phyloP scores from a whole-genome alignment of 1,140 invertebrate species.

The Aphelinus atriplicis region DNA sequence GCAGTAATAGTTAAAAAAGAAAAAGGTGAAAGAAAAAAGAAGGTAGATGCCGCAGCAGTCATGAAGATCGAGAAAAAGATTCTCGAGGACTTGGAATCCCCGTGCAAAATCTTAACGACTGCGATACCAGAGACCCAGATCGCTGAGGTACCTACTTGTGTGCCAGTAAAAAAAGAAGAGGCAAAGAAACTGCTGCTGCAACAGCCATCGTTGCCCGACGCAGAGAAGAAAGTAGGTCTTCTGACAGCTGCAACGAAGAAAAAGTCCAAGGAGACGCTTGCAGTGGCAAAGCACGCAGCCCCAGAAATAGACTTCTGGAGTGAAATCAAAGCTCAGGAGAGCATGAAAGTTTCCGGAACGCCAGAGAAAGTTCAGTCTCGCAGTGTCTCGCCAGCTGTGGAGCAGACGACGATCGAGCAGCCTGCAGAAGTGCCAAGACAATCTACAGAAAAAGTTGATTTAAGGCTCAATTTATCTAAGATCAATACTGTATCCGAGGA shows the following conservation, averaged over 20 bases:
- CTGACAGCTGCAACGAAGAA: not conserved
- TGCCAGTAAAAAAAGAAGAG: not conserved
- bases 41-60: constrained; percentile 25
- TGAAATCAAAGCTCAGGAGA: constrained; percentile 56
- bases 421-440: not conserved
- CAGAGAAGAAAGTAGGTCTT: constrained; percentile 19
- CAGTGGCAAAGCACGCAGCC: not conserved
- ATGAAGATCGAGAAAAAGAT: constrained; percentile 36
- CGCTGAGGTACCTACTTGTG: not conserved
- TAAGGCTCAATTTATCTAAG: constrained; percentile 12
- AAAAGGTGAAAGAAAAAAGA: constrained; percentile 2
- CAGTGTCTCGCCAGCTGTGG: not conserved
- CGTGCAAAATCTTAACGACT: constrained; percentile 10
- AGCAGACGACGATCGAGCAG: not conserved
- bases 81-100: constrained; percentile 25
- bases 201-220: not conserved
- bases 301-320: constrained; percentile 64
- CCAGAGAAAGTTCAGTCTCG: constrained; percentile 23
- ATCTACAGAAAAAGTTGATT: not conserved
- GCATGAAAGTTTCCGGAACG: constrained; percentile 44
- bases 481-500: not conserved
- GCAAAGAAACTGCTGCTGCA: too few relatives aligned
- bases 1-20: not conserved
- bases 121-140: constrained; percentile 12
- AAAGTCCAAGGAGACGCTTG: constrained; percentile 13